Base-by-base conservation (phyloP, 2,888 invertebrate species). In the Pomacea canaliculata region DNA sequence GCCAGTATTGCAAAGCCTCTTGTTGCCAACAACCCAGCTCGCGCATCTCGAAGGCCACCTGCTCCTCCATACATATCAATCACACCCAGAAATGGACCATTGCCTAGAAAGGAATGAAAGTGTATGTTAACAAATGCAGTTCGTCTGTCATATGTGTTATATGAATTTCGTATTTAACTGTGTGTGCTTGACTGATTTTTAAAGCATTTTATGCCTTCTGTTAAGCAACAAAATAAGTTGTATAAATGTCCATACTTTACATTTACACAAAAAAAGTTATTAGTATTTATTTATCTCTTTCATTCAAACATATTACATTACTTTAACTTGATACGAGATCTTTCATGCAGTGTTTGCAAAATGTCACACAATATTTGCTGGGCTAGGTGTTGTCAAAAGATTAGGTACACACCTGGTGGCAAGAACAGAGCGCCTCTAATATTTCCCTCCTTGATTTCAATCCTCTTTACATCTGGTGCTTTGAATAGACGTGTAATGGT, bases 371-470 rank as follows among this genome's bases (percentile, higher is more conserved):
- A 8, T 18, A 46, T 19, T 60, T n/a, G 2, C n/a, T 4, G n/a
- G n/a, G 60, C 7, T 10, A 63, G 23, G 7, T 63, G 27, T 12
- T 63, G n/a, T 51, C 19, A 63, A 63, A 63, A 63, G 63, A 23
- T 63, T 12, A 63, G n/a, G 10, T 19, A 27, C 13, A 19, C 19
- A 76, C 78, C 78, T 71, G 78, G 73, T 9, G 80, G 80, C 9
- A 78, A 49, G 59, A 80, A 75, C n/a, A 80, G 56, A 51, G 77
- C 69, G 16, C 80, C 80, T 63, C 77, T 46, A 16, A 80, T 23
- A 18, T 76, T 63, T 48, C 77, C 76, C 62, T 77, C 78, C 7
- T 56, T 56, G 12, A 80, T 51, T 27, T 65, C 56, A 27, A 80
- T 70, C 62, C 76, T 72, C 37, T 51, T 66, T 27, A 78, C 75